Evolutionary conservation across 2,888 invertebrate genomes (phyloP).

Genomic region (Brenthis hecate): DNA sequence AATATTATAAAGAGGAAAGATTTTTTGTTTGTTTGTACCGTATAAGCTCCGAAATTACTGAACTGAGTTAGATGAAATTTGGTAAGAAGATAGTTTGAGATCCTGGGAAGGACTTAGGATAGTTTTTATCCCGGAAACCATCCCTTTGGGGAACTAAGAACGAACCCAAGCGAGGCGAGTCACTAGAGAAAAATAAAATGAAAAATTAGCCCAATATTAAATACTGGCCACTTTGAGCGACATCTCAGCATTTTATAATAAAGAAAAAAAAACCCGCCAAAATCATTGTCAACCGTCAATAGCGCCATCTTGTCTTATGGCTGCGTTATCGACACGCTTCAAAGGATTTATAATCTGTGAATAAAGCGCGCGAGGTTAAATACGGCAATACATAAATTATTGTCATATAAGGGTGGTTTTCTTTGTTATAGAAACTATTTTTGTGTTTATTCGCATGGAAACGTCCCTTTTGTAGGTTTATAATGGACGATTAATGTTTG

Average conservation of each 20-base stretch:
- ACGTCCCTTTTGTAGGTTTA: constrained; percentile 49
- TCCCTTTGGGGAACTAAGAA: too few species aligned
- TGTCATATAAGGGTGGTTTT: constrained; percentile 54
- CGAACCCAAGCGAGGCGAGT: too few species aligned
- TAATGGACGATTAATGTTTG: constrained; percentile 28
- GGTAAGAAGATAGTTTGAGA: too few species aligned
- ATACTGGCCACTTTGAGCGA: too few species aligned
- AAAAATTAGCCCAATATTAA: too few species aligned
- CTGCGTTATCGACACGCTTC: constrained; percentile 68
- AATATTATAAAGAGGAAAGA: too few species aligned
- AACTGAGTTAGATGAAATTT: too few species aligned
- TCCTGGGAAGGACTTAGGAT: too few species aligned
- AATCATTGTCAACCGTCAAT: constrained; percentile 58
- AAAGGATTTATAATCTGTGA: constrained; percentile 80
- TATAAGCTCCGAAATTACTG: too few species aligned
- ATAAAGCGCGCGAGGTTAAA: constrained; percentile 74
- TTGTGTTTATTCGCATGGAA: constrained; percentile 72
- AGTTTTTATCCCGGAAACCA: too few species aligned
- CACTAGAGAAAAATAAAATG: too few species aligned
- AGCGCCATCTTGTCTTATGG: constrained; percentile 68
- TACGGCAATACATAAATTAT: constrained; percentile 81
- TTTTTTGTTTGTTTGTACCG: too few species aligned
- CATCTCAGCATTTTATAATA: constrained; percentile 23
- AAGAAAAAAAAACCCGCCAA: constrained; percentile 56
- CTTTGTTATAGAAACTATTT: constrained; percentile 71